Evolutionary conservation across 2,113 vertebrate genomes (phyloP).

Genomic region (Pluvialis apricaria): DNA sequence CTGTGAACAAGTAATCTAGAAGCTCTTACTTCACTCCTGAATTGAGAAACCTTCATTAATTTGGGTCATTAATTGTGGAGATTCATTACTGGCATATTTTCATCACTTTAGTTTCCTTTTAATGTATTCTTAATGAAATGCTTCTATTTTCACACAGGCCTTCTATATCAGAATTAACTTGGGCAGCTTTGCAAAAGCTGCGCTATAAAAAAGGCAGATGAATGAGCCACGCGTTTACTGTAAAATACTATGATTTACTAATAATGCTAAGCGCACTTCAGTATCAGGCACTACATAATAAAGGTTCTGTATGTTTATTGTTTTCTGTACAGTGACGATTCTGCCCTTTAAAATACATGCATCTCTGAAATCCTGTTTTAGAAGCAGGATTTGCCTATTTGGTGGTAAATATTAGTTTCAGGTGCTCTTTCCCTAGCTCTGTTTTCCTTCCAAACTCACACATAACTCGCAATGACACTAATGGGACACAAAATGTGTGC

Average conservation of each 20-base stretch:
- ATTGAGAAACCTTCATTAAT: conserved; percentile 47
- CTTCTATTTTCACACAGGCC: conserved; percentile 28
- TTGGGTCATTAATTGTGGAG: conserved; percentile 58
- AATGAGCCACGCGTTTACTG: conserved; percentile 20
- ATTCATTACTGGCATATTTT: conserved; percentile 65
- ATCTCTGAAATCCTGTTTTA: background rate
- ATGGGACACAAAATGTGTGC: background rate
- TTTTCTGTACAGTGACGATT: background rate
- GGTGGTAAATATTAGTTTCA: background rate
- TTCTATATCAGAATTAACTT: conserved; percentile 25
- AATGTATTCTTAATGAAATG: conserved; percentile 59
- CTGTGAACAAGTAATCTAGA: conserved; percentile 21
- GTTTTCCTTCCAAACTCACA: background rate
- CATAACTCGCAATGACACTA: background rate
- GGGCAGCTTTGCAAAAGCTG: background rate
- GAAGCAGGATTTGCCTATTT: background rate
- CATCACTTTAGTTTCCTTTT: conserved; percentile 44
- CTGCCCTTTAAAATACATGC: background rate
- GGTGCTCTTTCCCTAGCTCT: background rate
- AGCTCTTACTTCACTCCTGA: conserved; percentile 34
- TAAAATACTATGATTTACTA: conserved; percentile 42
- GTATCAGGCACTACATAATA: background rate
- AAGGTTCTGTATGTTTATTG: background rate
- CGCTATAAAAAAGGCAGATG: conserved; percentile 11
- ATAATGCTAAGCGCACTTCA: background rate